Evolutionary conservation across 1,140 invertebrate species (phyloP).

Genomic region (Aleiodes sp.): DNA sequence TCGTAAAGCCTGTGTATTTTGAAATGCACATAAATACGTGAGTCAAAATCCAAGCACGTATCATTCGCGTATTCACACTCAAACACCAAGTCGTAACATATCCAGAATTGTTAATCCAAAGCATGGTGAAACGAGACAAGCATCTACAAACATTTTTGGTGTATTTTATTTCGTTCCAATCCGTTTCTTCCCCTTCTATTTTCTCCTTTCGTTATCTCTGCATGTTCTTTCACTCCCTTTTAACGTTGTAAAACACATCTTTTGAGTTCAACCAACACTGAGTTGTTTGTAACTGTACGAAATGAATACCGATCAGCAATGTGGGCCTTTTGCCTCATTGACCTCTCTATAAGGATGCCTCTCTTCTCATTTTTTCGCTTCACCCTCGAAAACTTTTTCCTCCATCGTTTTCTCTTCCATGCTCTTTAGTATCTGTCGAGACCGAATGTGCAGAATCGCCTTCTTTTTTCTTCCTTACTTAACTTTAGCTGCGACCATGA

Average conservation of each 20-base stretch:
- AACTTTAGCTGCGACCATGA: background rate
- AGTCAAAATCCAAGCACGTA: conserved; percentile 32
- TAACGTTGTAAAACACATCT: conserved; percentile 11
- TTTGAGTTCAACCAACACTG: conserved; percentile 5
- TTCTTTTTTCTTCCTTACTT: too few species aligned
- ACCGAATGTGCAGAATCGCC: background rate
- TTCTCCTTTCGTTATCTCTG: background rate
- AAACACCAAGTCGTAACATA: conserved; percentile 46
- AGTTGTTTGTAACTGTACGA: conserved; percentile 1
- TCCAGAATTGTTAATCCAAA: conserved; percentile 59
- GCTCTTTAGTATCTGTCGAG: background rate
- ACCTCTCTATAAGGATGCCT: conserved; percentile 1
- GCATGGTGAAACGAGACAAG: conserved; percentile 47
- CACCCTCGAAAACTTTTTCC: background rate
- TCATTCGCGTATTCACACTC: conserved; percentile 50
- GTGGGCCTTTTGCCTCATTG: conserved; percentile 7
- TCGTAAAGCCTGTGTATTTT: conserved; percentile 5
- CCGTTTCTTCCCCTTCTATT: background rate
- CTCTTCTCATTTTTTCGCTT: background rate
- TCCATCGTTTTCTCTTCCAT: background rate
- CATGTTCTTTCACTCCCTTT: too few species aligned
- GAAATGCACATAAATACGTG: conserved; percentile 4
- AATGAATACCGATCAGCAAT: conserved; percentile 12
- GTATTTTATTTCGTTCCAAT: background rate
- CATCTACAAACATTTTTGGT: conserved; percentile 50